Conservation (phyloP, 2,797 vertebrate species). For the Linurgus olivaceus region DNA sequence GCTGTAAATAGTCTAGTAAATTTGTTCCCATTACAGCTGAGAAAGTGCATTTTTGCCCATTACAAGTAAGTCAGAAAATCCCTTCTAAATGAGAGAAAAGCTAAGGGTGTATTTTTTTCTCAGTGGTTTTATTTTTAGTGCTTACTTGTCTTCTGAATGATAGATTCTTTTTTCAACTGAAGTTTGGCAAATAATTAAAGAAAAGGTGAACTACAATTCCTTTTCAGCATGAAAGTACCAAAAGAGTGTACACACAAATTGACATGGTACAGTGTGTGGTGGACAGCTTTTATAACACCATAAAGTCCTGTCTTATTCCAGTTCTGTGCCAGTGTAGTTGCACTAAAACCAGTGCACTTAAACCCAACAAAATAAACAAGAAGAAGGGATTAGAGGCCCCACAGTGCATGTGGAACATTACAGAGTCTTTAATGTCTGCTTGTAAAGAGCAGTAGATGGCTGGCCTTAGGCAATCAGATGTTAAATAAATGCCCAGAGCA, state of each 20-base stretch:
- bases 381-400: not conserved
- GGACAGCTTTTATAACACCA: not conserved
- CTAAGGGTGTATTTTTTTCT: not conserved
- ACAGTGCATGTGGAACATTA: not conserved
- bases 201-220: not conserved
- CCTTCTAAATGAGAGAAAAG: not conserved
- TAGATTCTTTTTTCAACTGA: not conserved
- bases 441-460: not conserved
- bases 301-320: not conserved
- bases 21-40: not conserved
- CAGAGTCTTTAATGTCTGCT: not conserved
- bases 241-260: not conserved
- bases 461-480: not conserved
- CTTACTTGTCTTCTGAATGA: not conserved
- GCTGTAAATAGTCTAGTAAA: not conserved
- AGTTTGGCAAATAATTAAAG: not conserved
- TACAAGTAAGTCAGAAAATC: not conserved
- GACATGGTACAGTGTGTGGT: not conserved
- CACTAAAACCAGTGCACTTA: not conserved
- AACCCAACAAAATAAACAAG: not conserved
- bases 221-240: not conserved
- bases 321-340: not conserved
- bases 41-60: not conserved
- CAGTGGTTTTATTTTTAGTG: not conserved
- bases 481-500: not conserved